These are phyloP conservation scores for Decapterus maruadsi DNA, from an alignment of 2,797 vertebrate species.

Conservation along the genomic window DNA sequence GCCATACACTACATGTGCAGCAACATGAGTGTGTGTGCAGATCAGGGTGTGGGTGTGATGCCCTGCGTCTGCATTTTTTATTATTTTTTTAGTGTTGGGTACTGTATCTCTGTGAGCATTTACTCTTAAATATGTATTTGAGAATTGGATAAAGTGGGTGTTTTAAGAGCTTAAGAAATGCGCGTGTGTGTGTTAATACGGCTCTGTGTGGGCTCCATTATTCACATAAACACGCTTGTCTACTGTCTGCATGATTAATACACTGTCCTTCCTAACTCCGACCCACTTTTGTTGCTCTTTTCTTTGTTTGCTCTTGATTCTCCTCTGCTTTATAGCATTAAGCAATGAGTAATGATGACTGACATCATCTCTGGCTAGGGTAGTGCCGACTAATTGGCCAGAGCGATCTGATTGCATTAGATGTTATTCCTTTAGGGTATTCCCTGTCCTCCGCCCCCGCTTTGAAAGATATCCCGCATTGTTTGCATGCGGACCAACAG, in stretches of 20 bases:
- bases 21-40: conserved; percentile 16
- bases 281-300: conserved; percentile 67
- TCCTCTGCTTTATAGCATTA: conserved; percentile 69
- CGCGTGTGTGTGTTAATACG: conserved; percentile 26
- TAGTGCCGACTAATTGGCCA: conserved; percentile 73
- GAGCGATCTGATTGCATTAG: conserved; percentile 77
- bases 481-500: conserved; percentile 61
- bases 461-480: conserved; percentile 67
- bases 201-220: conserved; percentile 45
- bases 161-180: conserved; percentile 21
- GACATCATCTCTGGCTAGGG: conserved; percentile 77
- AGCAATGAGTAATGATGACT: conserved; percentile 76
- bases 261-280: conserved; percentile 50
- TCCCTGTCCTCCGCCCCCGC: conserved; percentile 66
- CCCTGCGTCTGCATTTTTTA: conserved; percentile 12
- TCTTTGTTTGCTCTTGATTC: conserved; percentile 68
- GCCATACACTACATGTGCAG: conserved; percentile 47
- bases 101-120: conserved; percentile 18
- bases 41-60: not conserved
- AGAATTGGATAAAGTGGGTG: conserved; percentile 25
- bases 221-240: conserved; percentile 51
- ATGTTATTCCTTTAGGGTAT: conserved; percentile 77
- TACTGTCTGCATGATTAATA: conserved; percentile 58
- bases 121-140: conserved; percentile 1
- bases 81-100: not conserved